Evolutionary conservation across 1,140 invertebrate genomes (phyloP).

Genomic region (Dinoponera quadriceps): DNA sequence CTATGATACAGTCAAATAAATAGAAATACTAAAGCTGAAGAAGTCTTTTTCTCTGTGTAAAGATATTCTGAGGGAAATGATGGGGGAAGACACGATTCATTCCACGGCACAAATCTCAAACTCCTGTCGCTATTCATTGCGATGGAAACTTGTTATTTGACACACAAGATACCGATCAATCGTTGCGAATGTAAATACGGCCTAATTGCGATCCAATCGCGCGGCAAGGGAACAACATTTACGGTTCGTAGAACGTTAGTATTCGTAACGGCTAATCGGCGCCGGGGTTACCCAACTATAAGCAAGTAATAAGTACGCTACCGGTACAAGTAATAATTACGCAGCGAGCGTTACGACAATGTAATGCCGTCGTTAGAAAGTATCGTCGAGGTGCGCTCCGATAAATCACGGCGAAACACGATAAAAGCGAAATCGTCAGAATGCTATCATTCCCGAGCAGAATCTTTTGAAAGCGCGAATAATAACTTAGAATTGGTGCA

Average conservation of each 20-base stretch:
- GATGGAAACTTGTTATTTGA: too few relatives aligned
- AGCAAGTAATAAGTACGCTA: slow-evolving; percentile 24
- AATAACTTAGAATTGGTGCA: background rate
- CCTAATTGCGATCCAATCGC: background rate
- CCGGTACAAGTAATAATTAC: slow-evolving; percentile 43
- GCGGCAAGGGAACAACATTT: background rate
- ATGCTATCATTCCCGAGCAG: background rate
- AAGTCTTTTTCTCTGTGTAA: too few relatives aligned
- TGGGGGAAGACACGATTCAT: too few relatives aligned
- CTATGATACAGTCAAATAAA: too few relatives aligned
- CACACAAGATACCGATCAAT: background rate
- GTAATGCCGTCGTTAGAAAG: slow-evolving; percentile 37
- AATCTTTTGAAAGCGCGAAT: background rate
- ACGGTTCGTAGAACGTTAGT: background rate
- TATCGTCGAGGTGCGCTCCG: slow-evolving; percentile 16
- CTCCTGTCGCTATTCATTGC: background rate
- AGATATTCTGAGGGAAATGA: too few relatives aligned
- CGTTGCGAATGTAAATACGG: background rate
- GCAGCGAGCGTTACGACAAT: slow-evolving; percentile 38
- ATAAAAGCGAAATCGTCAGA: slow-evolving; percentile 28
- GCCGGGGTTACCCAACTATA: slow-evolving; percentile 4
- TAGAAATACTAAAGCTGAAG: too few relatives aligned
- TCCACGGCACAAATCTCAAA: too few relatives aligned
- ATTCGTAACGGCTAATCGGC: slow-evolving; percentile 19
- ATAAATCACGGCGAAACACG: slow-evolving; percentile 37